A percentile compares a stretch with the other conserved stretches of the same genome.
Evolutionary conservation across 23 tunicate genomes (phyloP).

Genomic region (Trididemnum nubilum): DNA sequence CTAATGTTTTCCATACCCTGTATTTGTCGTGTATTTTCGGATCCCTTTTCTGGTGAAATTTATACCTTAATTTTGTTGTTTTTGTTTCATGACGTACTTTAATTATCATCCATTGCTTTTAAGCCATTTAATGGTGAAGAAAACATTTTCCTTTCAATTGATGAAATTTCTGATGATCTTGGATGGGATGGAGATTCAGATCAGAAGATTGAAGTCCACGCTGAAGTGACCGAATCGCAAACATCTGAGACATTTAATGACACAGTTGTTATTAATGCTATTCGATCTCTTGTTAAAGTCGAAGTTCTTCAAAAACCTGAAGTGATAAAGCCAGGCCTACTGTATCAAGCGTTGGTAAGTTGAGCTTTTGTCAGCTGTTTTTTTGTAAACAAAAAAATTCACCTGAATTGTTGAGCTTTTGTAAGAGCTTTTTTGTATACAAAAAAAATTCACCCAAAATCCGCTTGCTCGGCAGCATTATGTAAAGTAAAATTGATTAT

Average conservation of each 20-base stretch:
- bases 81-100: too few species aligned
- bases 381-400: not conserved
- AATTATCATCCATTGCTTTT: too few species aligned
- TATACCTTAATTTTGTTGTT: too few species aligned
- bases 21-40: too few species aligned
- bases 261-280: conserved; percentile 35
- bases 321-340: conserved; percentile 71
- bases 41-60: too few species aligned
- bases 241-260: conserved; percentile 47
- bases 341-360: conserved; percentile 79
- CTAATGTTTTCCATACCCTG: too few species aligned
- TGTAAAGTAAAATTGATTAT: too few species aligned
- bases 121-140: conserved; percentile 55
- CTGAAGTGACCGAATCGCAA: conserved; percentile 49
- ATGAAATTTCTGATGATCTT: not conserved
- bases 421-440: too few species aligned
- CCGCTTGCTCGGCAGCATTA: too few species aligned
- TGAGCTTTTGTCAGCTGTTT: too few species aligned
- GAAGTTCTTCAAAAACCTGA: conserved; percentile 55
- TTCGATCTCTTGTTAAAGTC: conserved; percentile 33
- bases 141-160: conserved; percentile 23
- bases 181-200: conserved; percentile 51
- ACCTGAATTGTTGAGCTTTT: too few species aligned
- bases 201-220: conserved; percentile 34
- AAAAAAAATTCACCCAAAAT: too few species aligned